These are phyloP conservation scores for Todiramphus chloris DNA, from an alignment of 2,113 vertebrate species.

Conservation along the genomic window DNA sequence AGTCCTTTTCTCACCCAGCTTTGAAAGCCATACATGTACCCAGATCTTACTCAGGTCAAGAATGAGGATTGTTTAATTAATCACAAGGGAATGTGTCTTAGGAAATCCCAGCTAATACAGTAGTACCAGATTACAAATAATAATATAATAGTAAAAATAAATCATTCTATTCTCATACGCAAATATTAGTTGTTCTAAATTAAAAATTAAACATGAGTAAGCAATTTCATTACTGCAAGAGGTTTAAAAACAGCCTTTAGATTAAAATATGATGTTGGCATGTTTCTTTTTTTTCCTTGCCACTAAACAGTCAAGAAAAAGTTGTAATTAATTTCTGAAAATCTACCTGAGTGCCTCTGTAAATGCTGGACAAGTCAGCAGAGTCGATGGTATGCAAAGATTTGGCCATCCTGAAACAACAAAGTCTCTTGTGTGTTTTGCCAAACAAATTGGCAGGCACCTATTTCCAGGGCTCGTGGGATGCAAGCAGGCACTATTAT, in stretches of 20 bases:
- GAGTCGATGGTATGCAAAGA: not conserved
- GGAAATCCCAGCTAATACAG: not conserved
- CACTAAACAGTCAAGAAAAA: not conserved
- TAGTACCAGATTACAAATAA: not conserved
- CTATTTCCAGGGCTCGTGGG: not conserved
- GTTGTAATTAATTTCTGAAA: not conserved
- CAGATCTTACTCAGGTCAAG: not conserved
- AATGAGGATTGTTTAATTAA: not conserved
- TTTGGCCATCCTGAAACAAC: not conserved
- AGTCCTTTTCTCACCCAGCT: not conserved
- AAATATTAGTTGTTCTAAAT: not conserved
- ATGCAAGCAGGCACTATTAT: not conserved
- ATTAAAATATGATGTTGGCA: not conserved
- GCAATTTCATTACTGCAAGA: not conserved
- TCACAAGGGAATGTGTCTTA: accelerated
- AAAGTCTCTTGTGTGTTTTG: not conserved
- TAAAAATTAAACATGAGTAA: not conserved
- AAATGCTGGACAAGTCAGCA: not conserved
- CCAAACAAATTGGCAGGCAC: not conserved
- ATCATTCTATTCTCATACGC: not conserved
- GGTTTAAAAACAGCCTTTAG: not conserved
- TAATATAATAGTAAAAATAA: not conserved
- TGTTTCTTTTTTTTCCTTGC: not conserved
- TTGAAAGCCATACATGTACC: not conserved
- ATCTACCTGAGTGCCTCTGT: not conserved